phyloP scores from a whole-genome alignment of 2,113 vertebrate species.

The Forbesichthys papilliferus region DNA sequence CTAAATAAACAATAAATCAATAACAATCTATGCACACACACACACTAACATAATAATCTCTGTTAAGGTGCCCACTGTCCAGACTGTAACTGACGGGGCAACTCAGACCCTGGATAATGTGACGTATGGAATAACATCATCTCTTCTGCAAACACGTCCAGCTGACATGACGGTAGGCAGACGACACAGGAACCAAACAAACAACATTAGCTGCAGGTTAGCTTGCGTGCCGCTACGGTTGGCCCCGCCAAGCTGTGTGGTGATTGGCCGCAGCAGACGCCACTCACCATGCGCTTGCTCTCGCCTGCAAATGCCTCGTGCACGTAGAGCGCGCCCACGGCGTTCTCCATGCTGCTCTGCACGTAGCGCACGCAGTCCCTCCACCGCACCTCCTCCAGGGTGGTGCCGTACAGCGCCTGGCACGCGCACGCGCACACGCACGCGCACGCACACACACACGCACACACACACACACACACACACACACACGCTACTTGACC shows the following conservation, averaged over 20 bases:
- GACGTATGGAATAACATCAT: no score
- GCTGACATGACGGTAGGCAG: no score
- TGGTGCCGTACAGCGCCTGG: constrained; percentile 89
- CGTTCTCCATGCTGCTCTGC: constrained; percentile 94
- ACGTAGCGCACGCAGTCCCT: constrained; percentile 92
- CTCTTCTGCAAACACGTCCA: no score
- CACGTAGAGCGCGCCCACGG: constrained; percentile 92
- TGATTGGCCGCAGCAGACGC: background rate
- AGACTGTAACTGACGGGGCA: no score
- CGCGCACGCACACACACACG: constrained; percentile 11
- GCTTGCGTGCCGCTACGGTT: no score
- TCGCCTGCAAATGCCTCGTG: constrained; percentile 87
- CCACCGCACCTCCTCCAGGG: constrained; percentile 91
- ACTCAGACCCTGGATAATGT: no score
- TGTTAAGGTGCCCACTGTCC: no score
- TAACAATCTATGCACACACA: no score
- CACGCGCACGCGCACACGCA: background rate
- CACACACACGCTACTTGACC: background rate
- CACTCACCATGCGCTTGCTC: constrained; percentile 90
- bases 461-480: constrained; percentile 1
- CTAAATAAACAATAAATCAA: no score
- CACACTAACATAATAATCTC: no score
- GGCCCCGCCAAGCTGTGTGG: background rate
- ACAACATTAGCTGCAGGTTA: no score
- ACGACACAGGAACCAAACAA: no score